A percentile compares a stretch with the other conserved stretches of the same genome.
Evolutionary conservation across 2,888 invertebrate genomes (phyloP).

Genomic region (Platycheirus rosarum): DNA sequence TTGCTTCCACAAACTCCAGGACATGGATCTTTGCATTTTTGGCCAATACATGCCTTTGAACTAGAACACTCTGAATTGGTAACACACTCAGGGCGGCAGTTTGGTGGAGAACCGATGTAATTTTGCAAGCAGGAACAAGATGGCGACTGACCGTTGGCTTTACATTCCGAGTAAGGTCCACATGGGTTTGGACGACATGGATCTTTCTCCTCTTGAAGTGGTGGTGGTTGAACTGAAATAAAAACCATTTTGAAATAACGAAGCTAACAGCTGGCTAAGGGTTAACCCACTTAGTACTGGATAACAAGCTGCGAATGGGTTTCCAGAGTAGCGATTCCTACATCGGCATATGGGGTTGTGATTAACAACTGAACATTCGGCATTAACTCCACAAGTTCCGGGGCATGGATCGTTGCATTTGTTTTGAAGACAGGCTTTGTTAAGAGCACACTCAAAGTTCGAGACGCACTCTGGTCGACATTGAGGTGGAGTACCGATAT

Average conservation of each 20-base stretch:
- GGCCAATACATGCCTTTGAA: slow-evolving; percentile 88
- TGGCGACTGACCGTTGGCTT: slow-evolving; percentile 86
- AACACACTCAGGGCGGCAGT: slow-evolving; percentile 91
- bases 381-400: slow-evolving; percentile 89
- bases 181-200: slow-evolving; percentile 91
- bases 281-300: slow-evolving; percentile 80
- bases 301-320: slow-evolving; percentile 83
- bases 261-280: not conserved
- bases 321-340: slow-evolving; percentile 80
- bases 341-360: slow-evolving; percentile 91
- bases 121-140: slow-evolving; percentile 88
- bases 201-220: slow-evolving; percentile 79
- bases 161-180: slow-evolving; percentile 89
- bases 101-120: slow-evolving; percentile 89
- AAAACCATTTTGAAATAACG: slow-evolving; percentile 30
- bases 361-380: slow-evolving; percentile 90
- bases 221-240: slow-evolving; percentile 76
- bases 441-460: slow-evolving; percentile 87
- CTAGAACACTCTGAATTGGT: slow-evolving; percentile 90
- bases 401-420: slow-evolving; percentile 90
- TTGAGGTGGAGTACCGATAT: slow-evolving; percentile 88
- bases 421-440: slow-evolving; percentile 87
- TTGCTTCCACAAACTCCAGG: slow-evolving; percentile 86
- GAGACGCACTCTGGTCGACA: slow-evolving; percentile 88
- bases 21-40: slow-evolving; percentile 89